Percentiles rank a stretch among this genome's conserved stretches.
These are phyloP conservation scores for Psilopogon haemacephalus DNA, from an alignment of 2,113 vertebrate species.

Conservation along the genomic window DNA sequence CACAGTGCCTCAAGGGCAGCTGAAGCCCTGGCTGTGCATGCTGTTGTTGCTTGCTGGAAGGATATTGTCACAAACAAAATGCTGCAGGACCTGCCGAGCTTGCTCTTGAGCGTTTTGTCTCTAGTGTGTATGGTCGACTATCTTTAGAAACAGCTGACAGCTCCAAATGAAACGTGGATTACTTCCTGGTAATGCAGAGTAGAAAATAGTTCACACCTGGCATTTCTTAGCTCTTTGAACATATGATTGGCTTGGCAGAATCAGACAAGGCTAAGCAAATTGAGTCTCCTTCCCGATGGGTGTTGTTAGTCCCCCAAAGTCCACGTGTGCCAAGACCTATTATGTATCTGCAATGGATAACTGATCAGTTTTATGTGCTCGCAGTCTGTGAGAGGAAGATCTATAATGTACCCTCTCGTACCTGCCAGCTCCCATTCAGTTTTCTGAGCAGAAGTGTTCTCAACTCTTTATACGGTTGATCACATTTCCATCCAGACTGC, in stretches of 20 bases:
- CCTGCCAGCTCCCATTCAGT: not conserved
- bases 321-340: not conserved
- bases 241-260: not conserved
- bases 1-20: not conserved
- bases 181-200: not conserved
- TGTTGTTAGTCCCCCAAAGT: not conserved
- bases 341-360: not conserved
- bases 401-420: not conserved
- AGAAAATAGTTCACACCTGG: not conserved
- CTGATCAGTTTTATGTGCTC: not conserved
- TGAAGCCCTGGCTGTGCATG: not conserved
- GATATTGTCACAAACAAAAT: not conserved
- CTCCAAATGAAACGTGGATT: not conserved
- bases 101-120: not conserved
- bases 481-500: not conserved
- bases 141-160: not conserved
- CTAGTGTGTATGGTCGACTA: not conserved
- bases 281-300: not conserved
- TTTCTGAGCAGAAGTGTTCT: not conserved
- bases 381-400: not conserved
- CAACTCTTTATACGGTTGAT: not conserved
- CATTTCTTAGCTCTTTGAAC: not conserved
- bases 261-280: not conserved
- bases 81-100: not conserved
- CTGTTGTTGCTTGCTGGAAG: not conserved